Percentiles rank a stretch among this genome's conserved stretches.
phyloP scores from a whole-genome alignment of 2,888 invertebrate genomes.

The Caenorhabditis zanzibari region DNA sequence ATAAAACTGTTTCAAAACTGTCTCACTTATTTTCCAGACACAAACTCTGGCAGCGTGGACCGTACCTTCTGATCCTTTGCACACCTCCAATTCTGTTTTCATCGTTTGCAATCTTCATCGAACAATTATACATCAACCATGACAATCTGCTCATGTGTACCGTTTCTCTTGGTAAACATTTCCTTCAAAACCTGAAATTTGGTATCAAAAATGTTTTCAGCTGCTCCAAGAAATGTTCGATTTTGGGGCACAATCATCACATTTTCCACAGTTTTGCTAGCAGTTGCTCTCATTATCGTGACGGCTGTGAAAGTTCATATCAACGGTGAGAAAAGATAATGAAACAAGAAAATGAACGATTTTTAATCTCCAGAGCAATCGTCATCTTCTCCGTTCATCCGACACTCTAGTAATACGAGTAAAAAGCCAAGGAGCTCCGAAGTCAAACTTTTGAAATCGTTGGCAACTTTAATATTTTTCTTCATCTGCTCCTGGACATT shows the following conservation, averaged over 20 bases:
- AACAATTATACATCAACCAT: conserved; percentile 57
- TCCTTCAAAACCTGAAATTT: not conserved
- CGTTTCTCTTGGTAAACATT: conserved; percentile 48
- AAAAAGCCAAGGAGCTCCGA: conserved; percentile 56
- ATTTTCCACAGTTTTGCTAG: conserved; percentile 47
- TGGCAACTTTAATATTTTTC: conserved; percentile 59
- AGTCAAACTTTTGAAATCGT: conserved; percentile 50
- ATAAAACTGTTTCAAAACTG: not conserved
- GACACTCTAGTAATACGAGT: conserved; percentile 30
- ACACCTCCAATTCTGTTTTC: conserved; percentile 57
- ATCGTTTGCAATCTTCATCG: conserved; percentile 55
- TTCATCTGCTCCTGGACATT: conserved; percentile 62
- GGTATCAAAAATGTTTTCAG: conserved; percentile 21
- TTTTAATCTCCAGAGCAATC: conserved; percentile 41
- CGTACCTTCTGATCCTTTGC: conserved; percentile 51
- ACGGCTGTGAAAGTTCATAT: conserved; percentile 58
- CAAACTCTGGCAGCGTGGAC: conserved; percentile 61
- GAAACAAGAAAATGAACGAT: not conserved
- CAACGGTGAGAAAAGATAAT: conserved; percentile 5
- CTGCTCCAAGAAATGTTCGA: conserved; percentile 53
- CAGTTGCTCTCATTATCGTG: conserved; percentile 36
- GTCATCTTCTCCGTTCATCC: conserved; percentile 48
- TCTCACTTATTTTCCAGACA: conserved; percentile 45
- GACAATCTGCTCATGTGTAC: conserved; percentile 60
- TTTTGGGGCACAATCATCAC: conserved; percentile 65